Base-by-base conservation (phyloP, 1,140 invertebrate genomes). In the Papilio polytes region DNA sequence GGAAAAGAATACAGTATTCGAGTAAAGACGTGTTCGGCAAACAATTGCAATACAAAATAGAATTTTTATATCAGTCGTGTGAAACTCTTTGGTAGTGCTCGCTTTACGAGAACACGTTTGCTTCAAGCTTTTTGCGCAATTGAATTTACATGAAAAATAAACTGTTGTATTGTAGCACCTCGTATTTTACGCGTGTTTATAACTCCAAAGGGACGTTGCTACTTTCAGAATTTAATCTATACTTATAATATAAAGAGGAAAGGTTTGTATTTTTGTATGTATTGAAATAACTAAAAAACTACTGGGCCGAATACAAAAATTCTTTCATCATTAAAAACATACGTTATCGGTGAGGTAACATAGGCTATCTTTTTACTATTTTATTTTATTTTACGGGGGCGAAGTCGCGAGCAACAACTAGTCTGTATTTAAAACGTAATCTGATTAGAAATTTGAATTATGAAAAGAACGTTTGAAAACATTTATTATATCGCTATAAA, bases 71-170 rank as follows among this genome's bases (percentile, higher is more conserved):
- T 10, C 63, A 70, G 3, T 70, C 63, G 63, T 31, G 63, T 70
- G 63, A 70, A 70, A 36, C 31, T 26, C 26, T 15, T 70, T 36
- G 63, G 26, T 31, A 70, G 15, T 13, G 1, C 63, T 70, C 63
- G 13, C 12, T 70, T 36, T 70, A 70, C 63, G 63, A 70, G 63
- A 70, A 26, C 63, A 70, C 63, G 63, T 31, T 70, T 70, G 26
- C 63, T 70, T 70, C 13, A 31, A 70, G 63, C 26, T 31, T 70
- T 70, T 70, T 70, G 22, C 63, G 31, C 63, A 31, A 70, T 70
- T 70, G 63, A 70, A 70, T 70, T 36, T 70, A 70, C 63, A 70
- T 70, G 63, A 70, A 66, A 66, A 66, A 70, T 70, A 70, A 70
- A 70, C 26, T 70, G 26, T 15, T 18, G 63, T 31, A 9, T 70